phyloP scores from a whole-genome alignment of 1,140 invertebrate species.

The Bursaphelenchus mucronatus region DNA sequence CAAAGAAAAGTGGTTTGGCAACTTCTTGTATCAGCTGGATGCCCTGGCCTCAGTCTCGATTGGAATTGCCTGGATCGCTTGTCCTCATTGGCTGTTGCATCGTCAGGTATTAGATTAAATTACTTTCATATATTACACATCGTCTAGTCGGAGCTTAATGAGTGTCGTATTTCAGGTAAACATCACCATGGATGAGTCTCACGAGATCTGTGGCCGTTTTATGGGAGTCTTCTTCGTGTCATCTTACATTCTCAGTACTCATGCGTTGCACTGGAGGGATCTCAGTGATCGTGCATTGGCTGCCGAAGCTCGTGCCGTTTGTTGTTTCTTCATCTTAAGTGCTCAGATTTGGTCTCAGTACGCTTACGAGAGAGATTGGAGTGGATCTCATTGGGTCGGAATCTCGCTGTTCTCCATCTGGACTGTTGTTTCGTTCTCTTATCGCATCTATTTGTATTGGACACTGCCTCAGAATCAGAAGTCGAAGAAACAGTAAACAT shows the following conservation, averaged over 20 bases:
- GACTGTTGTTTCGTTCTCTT: constrained; percentile 55
- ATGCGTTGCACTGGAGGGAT: constrained; percentile 53
- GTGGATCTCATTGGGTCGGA: constrained; percentile 55
- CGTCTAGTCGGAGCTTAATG: background rate
- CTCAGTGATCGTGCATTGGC: constrained; percentile 46
- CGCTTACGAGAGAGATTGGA: constrained; percentile 53
- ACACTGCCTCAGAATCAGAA: background rate
- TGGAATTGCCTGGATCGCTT: constrained; percentile 53
- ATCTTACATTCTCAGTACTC: constrained; percentile 45
- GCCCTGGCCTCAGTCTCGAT: constrained; percentile 55
- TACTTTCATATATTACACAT: constrained; percentile 17
- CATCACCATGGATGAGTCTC: constrained; percentile 52
- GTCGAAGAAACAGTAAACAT: constrained; percentile 1
- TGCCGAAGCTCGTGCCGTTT: constrained; percentile 53
- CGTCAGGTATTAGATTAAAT: constrained; percentile 42
- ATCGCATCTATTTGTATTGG: constrained; percentile 39
- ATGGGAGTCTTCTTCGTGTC: constrained; percentile 54
- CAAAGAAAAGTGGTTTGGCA: constrained; percentile 41
- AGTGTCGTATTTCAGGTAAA: constrained; percentile 35
- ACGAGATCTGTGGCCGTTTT: constrained; percentile 53
- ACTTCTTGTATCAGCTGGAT: constrained; percentile 56
- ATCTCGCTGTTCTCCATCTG: constrained; percentile 57
- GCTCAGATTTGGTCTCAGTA: constrained; percentile 60
- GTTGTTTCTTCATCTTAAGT: constrained; percentile 51
- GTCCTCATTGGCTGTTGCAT: constrained; percentile 58